Conservation (phyloP, 2,888 invertebrate species). For the Caenorhabditis sinica region DNA sequence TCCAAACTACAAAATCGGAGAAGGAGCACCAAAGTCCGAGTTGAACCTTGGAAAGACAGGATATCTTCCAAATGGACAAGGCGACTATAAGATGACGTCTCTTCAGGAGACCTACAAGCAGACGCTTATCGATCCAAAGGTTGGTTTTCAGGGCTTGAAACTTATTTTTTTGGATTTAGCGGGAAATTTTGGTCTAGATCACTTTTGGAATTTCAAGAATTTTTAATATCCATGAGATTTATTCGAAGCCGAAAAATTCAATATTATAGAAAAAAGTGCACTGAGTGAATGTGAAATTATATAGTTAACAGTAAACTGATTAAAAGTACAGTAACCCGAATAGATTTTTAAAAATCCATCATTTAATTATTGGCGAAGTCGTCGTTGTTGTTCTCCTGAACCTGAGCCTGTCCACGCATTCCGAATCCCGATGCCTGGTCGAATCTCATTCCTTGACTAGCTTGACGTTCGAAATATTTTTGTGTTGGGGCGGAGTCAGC, state of each 20-base stretch:
- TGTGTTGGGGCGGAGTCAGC: not conserved
- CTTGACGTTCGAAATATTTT: constrained; percentile 46
- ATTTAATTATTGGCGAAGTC: constrained; percentile 9
- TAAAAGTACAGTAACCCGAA: constrained; percentile 1
- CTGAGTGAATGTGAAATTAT: not conserved
- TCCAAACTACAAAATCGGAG: constrained; percentile 80
- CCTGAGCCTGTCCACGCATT: constrained; percentile 28
- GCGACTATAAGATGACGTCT: constrained; percentile 82
- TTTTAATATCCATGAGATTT: constrained; percentile 24
- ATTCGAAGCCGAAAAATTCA: not conserved
- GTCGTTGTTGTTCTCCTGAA: constrained; percentile 12
- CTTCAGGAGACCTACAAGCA: constrained; percentile 82
- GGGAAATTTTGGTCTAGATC: not conserved
- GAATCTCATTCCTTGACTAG: constrained; percentile 36
- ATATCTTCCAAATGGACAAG: constrained; percentile 73
- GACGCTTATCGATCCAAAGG: constrained; percentile 84
- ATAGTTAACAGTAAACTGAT: constrained; percentile 32
- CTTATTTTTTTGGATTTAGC: too few relatives aligned
- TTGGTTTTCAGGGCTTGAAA: constrained; percentile 37
- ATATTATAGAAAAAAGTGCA: not conserved
- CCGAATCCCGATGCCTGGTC: constrained; percentile 60
- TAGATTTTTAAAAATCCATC: not conserved
- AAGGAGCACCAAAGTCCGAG: constrained; percentile 74
- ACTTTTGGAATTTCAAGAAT: too few relatives aligned
- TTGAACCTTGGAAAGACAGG: constrained; percentile 73